Percentiles rank a stretch among this genome's conserved stretches.
Evolutionary conservation across 2,888 invertebrate genomes (phyloP).

Genomic region (Stenodera caucasica): DNA sequence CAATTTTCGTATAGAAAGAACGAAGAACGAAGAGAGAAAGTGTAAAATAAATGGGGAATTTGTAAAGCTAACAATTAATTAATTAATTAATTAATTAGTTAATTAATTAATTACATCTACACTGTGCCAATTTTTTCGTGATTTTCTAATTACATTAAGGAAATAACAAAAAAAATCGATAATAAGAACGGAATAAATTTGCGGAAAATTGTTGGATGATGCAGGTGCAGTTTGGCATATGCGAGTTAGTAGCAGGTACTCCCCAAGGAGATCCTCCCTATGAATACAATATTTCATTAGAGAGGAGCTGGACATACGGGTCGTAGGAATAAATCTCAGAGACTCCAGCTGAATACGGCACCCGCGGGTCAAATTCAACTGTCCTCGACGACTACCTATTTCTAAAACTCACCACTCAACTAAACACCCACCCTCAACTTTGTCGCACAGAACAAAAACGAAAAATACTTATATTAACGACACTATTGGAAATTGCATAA

Average conservation of each 20-base stretch:
- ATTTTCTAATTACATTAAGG: too few species aligned
- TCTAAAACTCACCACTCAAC: conserved; percentile 23
- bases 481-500: not conserved
- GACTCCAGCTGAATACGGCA: conserved; percentile 51
- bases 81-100: not conserved
- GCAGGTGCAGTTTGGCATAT: conserved; percentile 31
- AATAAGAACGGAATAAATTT: not conserved
- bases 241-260: conserved; percentile 39
- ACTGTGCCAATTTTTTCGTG: too few species aligned
- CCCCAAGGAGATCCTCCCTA: conserved; percentile 49
- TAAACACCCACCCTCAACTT: conserved; percentile 15
- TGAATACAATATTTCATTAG: conserved; percentile 57
- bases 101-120: too few species aligned
- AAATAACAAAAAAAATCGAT: too few species aligned
- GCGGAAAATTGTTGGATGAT: conserved; percentile 1
- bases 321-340: conserved; percentile 54
- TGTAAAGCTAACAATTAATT: conserved; percentile 2
- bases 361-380: conserved; percentile 55
- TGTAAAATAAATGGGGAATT: conserved; percentile 36
- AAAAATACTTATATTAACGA: not conserved
- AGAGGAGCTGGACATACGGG: conserved; percentile 47
- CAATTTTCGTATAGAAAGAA: not conserved
- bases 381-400: conserved; percentile 47
- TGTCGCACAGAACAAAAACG: not conserved
- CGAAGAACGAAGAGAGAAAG: not conserved